Evolutionary conservation across 2,113 vertebrate genomes (phyloP).

Genomic region (Zosterops borbonicus): DNA sequence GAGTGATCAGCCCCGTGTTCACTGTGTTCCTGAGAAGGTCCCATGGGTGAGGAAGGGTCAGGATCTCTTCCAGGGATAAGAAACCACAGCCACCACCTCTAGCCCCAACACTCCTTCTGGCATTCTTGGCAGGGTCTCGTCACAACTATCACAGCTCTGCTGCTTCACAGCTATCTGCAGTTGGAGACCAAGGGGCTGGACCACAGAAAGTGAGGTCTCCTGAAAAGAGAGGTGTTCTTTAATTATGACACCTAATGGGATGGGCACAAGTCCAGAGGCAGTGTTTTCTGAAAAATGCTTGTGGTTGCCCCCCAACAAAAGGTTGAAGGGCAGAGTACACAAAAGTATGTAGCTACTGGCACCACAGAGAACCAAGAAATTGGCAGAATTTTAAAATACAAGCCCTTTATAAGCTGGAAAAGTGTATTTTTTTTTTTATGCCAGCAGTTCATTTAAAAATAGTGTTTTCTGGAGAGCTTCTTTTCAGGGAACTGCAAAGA

Average conservation of each 20-base stretch:
- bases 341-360: neutral
- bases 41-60: neutral
- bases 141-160: fast-evolving
- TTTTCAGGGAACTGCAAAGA: neutral
- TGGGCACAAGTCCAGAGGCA: fast-evolving
- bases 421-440: neutral
- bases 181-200: fast-evolving
- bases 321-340: neutral
- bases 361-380: neutral
- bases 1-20: neutral
- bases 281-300: neutral
- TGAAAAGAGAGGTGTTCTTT: neutral
- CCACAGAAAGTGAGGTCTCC: neutral
- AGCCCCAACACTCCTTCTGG: neutral
- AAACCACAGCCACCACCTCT: neutral
- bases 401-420: neutral
- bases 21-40: neutral
- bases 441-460: neutral
- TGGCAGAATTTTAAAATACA: neutral
- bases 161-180: neutral
- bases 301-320: neutral
- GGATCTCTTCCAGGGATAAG: neutral
- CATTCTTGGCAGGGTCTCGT: neutral
- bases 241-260: neutral
- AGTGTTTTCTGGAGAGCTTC: neutral